Conservation (phyloP, 2,888 invertebrate genomes). For the Ischnura elegans region DNA sequence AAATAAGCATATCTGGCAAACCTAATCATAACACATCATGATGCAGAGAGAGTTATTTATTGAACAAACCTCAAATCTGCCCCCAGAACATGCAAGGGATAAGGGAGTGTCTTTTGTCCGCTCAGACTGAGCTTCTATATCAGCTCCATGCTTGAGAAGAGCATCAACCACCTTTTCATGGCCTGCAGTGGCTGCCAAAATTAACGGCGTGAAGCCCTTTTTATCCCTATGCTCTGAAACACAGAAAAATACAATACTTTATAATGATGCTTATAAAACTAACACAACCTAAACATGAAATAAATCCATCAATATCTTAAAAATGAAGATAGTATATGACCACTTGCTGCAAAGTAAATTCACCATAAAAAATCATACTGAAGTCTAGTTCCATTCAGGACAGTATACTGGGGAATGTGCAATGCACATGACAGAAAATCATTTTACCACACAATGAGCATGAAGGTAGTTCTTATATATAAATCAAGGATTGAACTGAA, state of each 20-base stretch:
- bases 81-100: conserved; percentile 98
- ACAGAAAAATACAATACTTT: conserved; percentile 46
- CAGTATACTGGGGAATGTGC: no score
- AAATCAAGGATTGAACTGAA: no score
- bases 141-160: conserved; percentile 95
- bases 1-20: background rate
- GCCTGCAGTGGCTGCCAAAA: conserved; percentile 98
- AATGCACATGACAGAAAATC: no score
- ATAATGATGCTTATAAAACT: background rate
- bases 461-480: no score
- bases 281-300: background rate
- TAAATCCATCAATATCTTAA: background rate
- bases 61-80: conserved; percentile 89
- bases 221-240: conserved; percentile 95
- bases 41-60: background rate
- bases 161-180: conserved; percentile 95
- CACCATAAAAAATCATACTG: no score
- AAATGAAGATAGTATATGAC: background rate
- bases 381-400: no score
- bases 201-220: conserved; percentile 98
- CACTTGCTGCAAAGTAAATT: no score
- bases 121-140: conserved; percentile 99
- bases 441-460: no score
- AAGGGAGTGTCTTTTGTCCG: conserved; percentile 99
- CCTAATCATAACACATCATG: background rate